A percentile compares a stretch with the other conserved stretches of the same genome.
phyloP scores from a whole-genome alignment of 1,140 invertebrate genomes.

The Ceratosolen solmsi region DNA sequence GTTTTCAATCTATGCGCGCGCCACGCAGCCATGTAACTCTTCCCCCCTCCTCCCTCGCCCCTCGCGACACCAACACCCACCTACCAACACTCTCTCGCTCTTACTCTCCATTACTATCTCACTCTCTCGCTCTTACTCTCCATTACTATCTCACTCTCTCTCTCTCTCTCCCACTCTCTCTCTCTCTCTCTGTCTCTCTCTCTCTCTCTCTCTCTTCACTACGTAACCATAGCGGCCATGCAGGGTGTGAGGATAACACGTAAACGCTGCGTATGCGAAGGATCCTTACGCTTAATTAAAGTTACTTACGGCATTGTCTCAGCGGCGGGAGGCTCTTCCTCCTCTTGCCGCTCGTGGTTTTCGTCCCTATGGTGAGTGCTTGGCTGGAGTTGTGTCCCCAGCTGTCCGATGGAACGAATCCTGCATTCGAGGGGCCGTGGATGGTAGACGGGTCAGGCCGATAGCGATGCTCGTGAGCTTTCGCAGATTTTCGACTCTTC shows the following conservation, averaged over 20 bases:
- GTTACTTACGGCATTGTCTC: slow-evolving; percentile 66
- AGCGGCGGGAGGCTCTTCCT: slow-evolving; percentile 68
- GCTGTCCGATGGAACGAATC: slow-evolving; percentile 35
- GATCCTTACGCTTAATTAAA: neutral
- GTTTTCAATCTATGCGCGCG: neutral
- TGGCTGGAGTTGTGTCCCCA: slow-evolving; percentile 37
- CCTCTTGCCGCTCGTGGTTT: slow-evolving; percentile 66
- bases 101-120: neutral
- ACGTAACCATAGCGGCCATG: neutral
- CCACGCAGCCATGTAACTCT: neutral
- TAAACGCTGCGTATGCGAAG: neutral
- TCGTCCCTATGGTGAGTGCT: slow-evolving; percentile 66
- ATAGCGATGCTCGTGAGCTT: slow-evolving; percentile 42
- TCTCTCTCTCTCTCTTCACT: neutral
- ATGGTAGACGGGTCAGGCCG: slow-evolving; percentile 12
- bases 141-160: too few species aligned
- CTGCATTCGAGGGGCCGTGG: slow-evolving; percentile 12
- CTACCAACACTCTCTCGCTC: neutral
- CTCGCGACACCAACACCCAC: too few species aligned
- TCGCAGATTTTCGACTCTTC: neutral
- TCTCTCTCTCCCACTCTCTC: too few species aligned
- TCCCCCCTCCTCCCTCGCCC: neutral
- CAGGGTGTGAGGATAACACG: neutral
- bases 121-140: neutral
- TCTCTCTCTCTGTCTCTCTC: neutral